Evolutionary conservation across 2,113 vertebrate species (phyloP).

Genomic region (Pelvicachromis taeniatus): DNA sequence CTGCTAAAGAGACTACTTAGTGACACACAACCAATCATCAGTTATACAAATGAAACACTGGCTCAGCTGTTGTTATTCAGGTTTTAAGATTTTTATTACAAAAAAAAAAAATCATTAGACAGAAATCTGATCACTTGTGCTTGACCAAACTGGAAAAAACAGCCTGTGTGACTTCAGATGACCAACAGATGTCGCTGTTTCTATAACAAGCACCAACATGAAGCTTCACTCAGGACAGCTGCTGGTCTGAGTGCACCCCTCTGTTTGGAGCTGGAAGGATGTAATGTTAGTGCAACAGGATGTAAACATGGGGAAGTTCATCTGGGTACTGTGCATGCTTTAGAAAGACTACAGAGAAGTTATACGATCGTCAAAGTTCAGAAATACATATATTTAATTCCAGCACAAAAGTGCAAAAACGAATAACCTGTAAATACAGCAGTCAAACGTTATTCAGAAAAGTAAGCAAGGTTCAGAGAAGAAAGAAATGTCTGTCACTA

Average conservation of each 20-base stretch:
- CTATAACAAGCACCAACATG: neutral
- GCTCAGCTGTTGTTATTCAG: neutral
- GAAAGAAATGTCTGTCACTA: neutral
- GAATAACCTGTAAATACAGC: fast-evolving
- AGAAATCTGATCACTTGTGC: fast-evolving
- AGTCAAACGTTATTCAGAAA: neutral
- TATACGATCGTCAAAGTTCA: neutral
- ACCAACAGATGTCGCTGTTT: constrained; percentile 57
- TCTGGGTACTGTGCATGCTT: neutral
- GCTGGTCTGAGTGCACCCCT: neutral
- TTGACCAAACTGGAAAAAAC: neutral
- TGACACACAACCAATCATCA: neutral
- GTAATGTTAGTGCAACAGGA: neutral
- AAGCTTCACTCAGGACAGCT: neutral
- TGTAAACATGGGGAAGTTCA: neutral
- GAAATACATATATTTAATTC: neutral
- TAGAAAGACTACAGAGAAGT: neutral
- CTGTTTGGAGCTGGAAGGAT: neutral
- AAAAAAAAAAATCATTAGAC: neutral
- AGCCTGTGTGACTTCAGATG: neutral
- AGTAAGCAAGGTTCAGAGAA: neutral
- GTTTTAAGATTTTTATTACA: neutral
- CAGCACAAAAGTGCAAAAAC: neutral
- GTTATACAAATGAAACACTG: neutral
- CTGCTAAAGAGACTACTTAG: neutral